phyloP scores from a whole-genome alignment of 2,113 vertebrate species.

The Syngnathus floridae region DNA sequence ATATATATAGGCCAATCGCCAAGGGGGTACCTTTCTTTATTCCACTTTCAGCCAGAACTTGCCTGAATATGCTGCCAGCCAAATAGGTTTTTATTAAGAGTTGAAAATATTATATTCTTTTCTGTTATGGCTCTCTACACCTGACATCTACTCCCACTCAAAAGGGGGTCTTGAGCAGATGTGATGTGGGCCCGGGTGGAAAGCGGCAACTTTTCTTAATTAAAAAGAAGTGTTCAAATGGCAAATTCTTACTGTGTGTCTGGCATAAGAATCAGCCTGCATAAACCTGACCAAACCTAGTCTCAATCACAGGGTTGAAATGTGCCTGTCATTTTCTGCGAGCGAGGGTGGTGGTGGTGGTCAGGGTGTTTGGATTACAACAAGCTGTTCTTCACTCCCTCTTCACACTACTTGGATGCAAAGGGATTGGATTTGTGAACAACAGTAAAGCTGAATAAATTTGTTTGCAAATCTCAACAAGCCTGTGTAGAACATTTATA shows the following conservation, averaged over 20 bases:
- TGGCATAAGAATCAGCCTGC: slow-evolving; percentile 49
- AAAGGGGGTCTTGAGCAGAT: slow-evolving; percentile 48
- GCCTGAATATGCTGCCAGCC: not conserved
- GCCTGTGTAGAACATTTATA: slow-evolving; percentile 18
- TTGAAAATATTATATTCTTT: not conserved
- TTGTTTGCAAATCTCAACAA: slow-evolving; percentile 8
- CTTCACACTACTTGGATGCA: slow-evolving; percentile 24
- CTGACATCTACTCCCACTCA: slow-evolving; percentile 29
- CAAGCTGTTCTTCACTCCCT: slow-evolving; percentile 44
- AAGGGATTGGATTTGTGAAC: slow-evolving; percentile 26
- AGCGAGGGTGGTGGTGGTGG: slow-evolving; percentile 30
- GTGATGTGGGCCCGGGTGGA: slow-evolving; percentile 55
- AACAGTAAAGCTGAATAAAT: slow-evolving; percentile 21
- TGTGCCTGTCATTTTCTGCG: slow-evolving; percentile 61
- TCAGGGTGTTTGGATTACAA: slow-evolving; percentile 35
- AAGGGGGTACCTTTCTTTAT: no score
- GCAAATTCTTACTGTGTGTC: slow-evolving; percentile 48
- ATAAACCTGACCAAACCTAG: slow-evolving; percentile 28
- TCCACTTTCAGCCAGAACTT: not conserved
- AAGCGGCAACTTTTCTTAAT: slow-evolving; percentile 47
- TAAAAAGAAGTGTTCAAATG: slow-evolving; percentile 32
- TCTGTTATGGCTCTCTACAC: not conserved
- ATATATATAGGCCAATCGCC: not conserved
- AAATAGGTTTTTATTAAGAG: not conserved
- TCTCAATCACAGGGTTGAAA: slow-evolving; percentile 61